A percentile compares a stretch with the other conserved stretches of the same genome.
These are phyloP conservation scores for Elaphurus davidianus DNA, from an alignment of 2,113 vertebrate genomes.

Conservation along the genomic window DNA sequence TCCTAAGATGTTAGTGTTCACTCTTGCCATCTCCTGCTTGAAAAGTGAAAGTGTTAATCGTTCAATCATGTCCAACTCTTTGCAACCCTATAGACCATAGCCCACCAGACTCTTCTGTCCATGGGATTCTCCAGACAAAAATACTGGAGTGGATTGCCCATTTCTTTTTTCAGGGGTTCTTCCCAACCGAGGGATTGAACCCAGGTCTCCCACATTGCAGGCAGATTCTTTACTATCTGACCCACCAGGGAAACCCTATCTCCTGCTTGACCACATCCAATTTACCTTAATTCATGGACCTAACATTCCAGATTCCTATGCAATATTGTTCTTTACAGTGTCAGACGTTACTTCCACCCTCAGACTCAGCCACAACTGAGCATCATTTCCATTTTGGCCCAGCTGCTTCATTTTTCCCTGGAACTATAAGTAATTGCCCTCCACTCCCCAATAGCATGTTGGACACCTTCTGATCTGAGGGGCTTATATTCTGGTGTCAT, in stretches of 20 bases:
- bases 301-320: background rate
- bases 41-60: background rate
- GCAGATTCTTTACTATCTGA: background rate
- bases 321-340: background rate
- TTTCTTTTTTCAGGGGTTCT: background rate
- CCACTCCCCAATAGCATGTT: background rate
- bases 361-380: background rate
- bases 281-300: background rate
- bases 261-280: background rate
- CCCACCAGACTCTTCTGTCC: background rate
- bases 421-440: background rate
- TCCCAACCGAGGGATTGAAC: accelerated
- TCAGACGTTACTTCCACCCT: background rate
- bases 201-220: background rate
- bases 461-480: background rate
- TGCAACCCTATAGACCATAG: background rate
- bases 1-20: background rate
- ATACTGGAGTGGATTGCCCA: background rate
- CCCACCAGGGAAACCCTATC: background rate
- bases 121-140: background rate
- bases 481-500: background rate
- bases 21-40: background rate
- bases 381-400: background rate
- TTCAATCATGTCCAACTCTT: background rate
- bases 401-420: background rate